phyloP scores from a whole-genome alignment of 1,140 invertebrate species.

The Heliothis virescens region DNA sequence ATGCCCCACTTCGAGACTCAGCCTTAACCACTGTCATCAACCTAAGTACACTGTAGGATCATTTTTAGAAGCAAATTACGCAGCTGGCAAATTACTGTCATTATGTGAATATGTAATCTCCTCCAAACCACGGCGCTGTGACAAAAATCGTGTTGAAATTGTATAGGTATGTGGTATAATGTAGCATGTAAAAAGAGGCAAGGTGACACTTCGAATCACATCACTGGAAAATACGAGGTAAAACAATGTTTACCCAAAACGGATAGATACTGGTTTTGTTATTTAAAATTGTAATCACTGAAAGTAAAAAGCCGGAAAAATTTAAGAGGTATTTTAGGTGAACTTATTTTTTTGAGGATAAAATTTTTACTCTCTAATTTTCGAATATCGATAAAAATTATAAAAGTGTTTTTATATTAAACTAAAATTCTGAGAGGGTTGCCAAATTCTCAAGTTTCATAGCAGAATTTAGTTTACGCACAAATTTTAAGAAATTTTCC shows the following conservation, averaged over 20 bases:
- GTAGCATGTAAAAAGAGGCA: not conserved
- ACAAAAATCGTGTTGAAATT: constrained; percentile 37
- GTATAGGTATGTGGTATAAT: not conserved
- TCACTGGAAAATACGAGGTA: not conserved
- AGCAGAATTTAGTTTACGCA: not conserved
- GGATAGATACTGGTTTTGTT: not conserved
- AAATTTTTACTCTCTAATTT: not conserved
- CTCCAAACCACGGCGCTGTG: constrained; percentile 19
- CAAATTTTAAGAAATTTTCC: not conserved
- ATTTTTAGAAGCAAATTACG: constrained; percentile 44
- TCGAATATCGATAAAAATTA: not conserved
- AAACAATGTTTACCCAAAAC: not conserved
- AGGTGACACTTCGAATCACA: not conserved
- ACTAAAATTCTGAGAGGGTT: not conserved
- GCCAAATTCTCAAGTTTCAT: not conserved
- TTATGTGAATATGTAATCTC: constrained; percentile 34
- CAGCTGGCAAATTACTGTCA: constrained; percentile 45
- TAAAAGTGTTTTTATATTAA: not conserved
- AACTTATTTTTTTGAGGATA: too few species aligned
- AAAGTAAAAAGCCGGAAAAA: too few species aligned
- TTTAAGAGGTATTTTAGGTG: too few species aligned
- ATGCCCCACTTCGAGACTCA: constrained; percentile 66
- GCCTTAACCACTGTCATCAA: constrained; percentile 54
- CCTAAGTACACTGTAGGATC: constrained; percentile 41
- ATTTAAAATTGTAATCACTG: too few species aligned